Evolutionary conservation across 2,888 invertebrate genomes (phyloP).

Genomic region (Rhagophthalmus giganteus): DNA sequence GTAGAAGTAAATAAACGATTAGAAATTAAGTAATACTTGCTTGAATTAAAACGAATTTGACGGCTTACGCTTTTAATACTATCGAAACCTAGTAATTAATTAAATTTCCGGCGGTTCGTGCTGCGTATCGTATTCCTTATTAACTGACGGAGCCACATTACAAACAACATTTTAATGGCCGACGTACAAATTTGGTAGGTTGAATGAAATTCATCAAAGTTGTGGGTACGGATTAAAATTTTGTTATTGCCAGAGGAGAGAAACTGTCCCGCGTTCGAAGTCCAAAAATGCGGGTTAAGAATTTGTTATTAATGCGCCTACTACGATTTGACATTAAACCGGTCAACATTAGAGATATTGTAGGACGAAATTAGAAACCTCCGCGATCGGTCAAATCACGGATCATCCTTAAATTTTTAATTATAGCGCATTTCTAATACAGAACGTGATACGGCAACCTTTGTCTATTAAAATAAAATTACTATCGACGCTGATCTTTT

Average conservation of each 20-base stretch:
- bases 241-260: not conserved
- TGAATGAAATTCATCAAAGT: not conserved
- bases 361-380: conserved; percentile 13
- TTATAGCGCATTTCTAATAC: conserved; percentile 28
- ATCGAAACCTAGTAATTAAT: no score
- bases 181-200: conserved; percentile 2
- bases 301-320: conserved; percentile 1
- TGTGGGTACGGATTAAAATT: not conserved
- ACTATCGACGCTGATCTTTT: conserved; percentile 19
- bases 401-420: conserved; percentile 25
- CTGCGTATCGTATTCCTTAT: not conserved
- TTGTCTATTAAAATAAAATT: conserved; percentile 27
- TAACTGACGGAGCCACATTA: conserved; percentile 1
- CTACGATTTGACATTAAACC: conserved; percentile 9
- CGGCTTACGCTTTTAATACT: no score
- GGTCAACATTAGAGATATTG: conserved; percentile 7
- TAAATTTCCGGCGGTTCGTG: conserved; percentile 1
- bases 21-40: no score
- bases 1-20: no score
- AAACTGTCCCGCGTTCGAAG: not conserved
- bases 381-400: conserved; percentile 18
- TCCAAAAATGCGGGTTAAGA: not conserved
- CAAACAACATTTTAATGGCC: conserved; percentile 6
- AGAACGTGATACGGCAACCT: conserved; percentile 31
- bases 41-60: no score